A percentile compares a stretch with the other conserved stretches of the same genome.
Evolutionary conservation across 2,797 vertebrate species (phyloP).

Genomic region (Enteromius mattozi): DNA sequence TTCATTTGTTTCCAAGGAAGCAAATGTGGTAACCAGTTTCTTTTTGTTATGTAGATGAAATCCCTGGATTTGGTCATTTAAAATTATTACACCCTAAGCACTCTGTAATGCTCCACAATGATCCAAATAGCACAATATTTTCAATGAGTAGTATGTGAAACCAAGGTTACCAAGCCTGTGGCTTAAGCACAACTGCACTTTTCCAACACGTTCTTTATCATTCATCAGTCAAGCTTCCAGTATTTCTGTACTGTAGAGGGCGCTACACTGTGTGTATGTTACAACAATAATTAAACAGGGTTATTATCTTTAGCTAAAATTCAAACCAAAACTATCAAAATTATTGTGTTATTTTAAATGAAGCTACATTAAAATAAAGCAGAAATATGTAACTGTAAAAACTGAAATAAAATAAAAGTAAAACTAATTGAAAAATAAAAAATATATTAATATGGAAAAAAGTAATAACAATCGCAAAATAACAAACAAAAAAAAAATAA

Average conservation of each 20-base stretch:
- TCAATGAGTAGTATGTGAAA: constrained; percentile 42
- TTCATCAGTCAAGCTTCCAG: background rate
- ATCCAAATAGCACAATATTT: constrained; percentile 49
- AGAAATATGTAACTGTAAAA: background rate
- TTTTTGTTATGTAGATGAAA: constrained; percentile 38
- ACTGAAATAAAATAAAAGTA: background rate
- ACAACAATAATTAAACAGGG: background rate
- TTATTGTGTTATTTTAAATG: background rate
- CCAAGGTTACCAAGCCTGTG: constrained; percentile 43
- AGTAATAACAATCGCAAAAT: background rate
- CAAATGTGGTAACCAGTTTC: constrained; percentile 7
- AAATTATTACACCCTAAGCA: constrained; percentile 45
- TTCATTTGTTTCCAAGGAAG: background rate
- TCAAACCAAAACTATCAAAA: background rate
- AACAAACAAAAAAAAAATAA: background rate
- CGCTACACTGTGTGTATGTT: background rate
- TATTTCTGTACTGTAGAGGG: background rate
- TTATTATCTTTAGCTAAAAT: background rate
- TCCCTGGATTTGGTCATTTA: constrained; percentile 24
- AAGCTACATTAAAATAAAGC: background rate
- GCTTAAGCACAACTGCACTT: constrained; percentile 10
- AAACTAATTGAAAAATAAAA: background rate
- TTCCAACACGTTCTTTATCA: constrained; percentile 8
- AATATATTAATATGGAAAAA: background rate
- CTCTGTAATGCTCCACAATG: constrained; percentile 17